These are phyloP conservation scores for Clitarchus hookeri DNA, from an alignment of 2,888 invertebrate species.

Conservation along the genomic window DNA sequence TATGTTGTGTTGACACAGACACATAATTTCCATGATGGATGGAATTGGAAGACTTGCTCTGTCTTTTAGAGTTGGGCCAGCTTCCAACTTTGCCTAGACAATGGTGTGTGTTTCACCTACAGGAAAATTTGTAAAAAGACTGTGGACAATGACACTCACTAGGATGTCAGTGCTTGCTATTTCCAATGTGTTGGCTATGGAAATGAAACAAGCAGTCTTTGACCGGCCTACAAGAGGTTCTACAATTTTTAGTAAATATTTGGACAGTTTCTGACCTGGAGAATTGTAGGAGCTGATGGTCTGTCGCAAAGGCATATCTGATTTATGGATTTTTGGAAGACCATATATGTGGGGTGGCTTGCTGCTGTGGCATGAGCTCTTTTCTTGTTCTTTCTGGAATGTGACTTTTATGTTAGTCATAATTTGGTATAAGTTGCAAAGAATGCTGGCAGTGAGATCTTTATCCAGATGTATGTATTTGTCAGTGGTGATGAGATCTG, in stretches of 20 bases:
- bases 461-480: background rate
- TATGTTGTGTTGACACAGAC: background rate
- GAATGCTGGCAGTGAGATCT: background rate
- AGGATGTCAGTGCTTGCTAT: background rate
- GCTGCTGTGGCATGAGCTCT: background rate
- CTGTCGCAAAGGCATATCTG: background rate
- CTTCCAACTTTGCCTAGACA: background rate
- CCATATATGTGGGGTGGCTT: background rate
- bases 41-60: background rate
- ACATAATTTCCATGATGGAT: background rate
- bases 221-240: background rate
- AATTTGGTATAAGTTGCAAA: background rate
- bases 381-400: background rate
- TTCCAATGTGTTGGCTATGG: background rate
- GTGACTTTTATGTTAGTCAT: background rate
- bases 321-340: conserved; percentile 6
- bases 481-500: too few species aligned
- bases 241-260: background rate
- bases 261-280: background rate
- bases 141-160: background rate
- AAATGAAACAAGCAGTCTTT: background rate
- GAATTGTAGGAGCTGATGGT: background rate
- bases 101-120: background rate
- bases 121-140: background rate
- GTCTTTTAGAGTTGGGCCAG: background rate